Conservation (phyloP, 2,113 vertebrate genomes). For the Natator depressus region DNA sequence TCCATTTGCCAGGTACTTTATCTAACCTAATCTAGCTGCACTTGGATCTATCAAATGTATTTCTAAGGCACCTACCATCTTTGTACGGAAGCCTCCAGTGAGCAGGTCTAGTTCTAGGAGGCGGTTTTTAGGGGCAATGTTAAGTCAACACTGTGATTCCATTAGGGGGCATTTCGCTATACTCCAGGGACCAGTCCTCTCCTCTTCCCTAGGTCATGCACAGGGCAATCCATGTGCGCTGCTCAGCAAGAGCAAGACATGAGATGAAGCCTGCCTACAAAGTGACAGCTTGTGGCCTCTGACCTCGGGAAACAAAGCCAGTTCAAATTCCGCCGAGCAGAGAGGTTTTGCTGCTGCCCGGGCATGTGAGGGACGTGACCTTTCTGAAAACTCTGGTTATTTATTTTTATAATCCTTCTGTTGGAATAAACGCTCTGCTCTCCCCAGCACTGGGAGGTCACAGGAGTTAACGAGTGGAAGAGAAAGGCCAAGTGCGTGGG, state of each 20-base stretch:
- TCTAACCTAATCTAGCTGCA: neutral
- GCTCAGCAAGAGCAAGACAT: neutral
- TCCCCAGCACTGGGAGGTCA: constrained; percentile 41
- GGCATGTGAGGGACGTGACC: constrained; percentile 35
- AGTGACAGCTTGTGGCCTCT: neutral
- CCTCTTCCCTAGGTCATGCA: neutral
- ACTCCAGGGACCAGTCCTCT: fast-evolving
- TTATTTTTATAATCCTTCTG: constrained; percentile 74
- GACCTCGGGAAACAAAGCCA: neutral
- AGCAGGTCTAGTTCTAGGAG: neutral
- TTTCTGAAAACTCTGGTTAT: constrained; percentile 65
- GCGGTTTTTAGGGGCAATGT: neutral
- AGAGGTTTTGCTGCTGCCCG: constrained; percentile 40
- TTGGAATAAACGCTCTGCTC: constrained; percentile 65
- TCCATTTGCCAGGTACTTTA: neutral
- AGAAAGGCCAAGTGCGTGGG: constrained; percentile 64
- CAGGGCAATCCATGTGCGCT: neutral
- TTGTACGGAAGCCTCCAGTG: neutral
- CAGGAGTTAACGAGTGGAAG: constrained; percentile 63
- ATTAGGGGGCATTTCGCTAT: fast-evolving
- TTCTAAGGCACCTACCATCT: neutral
- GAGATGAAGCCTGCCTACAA: fast-evolving
- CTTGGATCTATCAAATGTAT: neutral
- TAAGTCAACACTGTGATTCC: neutral
- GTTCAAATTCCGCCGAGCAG: constrained; percentile 2